These are phyloP conservation scores for Tubulanus polymorphus DNA, from an alignment of 2,888 invertebrate genomes.

Conservation along the genomic window DNA sequence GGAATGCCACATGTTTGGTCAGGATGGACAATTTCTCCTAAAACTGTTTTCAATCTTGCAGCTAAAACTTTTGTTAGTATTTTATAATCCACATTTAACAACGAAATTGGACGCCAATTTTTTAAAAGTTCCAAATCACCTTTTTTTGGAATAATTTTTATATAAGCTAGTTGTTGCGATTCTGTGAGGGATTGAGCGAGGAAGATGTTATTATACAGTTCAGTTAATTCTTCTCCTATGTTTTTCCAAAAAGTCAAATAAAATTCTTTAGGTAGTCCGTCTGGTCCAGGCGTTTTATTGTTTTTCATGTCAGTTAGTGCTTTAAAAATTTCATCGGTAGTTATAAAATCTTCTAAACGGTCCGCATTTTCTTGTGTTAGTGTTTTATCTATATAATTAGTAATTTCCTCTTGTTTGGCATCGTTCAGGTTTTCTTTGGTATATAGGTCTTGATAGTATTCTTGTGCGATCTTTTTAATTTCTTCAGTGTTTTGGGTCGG, in stretches of 20 bases:
- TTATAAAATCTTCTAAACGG: background rate
- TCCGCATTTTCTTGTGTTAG: background rate
- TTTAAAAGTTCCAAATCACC: constrained; percentile 15
- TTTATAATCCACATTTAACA: constrained; percentile 24
- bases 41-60: constrained; percentile 16
- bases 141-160: constrained; percentile 24
- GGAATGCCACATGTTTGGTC: constrained; percentile 19
- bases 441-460: background rate
- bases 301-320: constrained; percentile 16
- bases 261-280: constrained; percentile 23
- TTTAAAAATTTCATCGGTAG: background rate
- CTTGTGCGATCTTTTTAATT: background rate
- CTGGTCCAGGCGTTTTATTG: constrained; percentile 21
- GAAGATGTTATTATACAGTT: constrained; percentile 4
- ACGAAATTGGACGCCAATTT: constrained; percentile 24
- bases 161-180: background rate
- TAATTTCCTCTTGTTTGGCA: background rate
- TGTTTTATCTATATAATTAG: background rate
- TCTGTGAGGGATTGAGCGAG: background rate
- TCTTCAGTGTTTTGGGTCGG: background rate
- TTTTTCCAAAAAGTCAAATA: constrained; percentile 15
- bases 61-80: constrained; percentile 22
- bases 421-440: background rate
- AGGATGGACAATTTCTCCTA: constrained; percentile 15
- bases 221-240: constrained; percentile 11